These are phyloP conservation scores for Acanthurus leucopareius DNA, from an alignment of 2,797 vertebrate species.

Conservation along the genomic window DNA sequence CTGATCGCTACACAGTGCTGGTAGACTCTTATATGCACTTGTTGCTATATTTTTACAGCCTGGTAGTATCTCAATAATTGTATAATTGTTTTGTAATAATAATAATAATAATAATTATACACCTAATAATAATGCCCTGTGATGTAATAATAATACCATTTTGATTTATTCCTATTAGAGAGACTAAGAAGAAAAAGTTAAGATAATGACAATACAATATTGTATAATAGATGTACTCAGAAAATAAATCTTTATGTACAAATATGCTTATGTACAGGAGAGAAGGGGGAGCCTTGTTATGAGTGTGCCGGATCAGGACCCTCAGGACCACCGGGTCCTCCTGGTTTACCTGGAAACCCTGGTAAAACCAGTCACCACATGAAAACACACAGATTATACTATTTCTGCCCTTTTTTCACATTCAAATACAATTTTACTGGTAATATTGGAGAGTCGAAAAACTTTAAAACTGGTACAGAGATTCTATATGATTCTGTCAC, in stretches of 20 bases:
- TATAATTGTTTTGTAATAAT: no score
- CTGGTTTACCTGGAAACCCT: conserved; percentile 59
- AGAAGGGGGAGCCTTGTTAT: conserved; percentile 66
- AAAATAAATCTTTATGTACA: conserved; percentile 22
- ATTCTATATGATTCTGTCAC: not conserved
- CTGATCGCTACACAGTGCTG: not conserved
- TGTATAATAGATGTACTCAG: not conserved
- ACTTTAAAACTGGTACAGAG: not conserved
- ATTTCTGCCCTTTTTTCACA: not conserved
- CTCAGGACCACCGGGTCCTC: conserved; percentile 57
- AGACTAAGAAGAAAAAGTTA: not conserved
- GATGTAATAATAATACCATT: no score
- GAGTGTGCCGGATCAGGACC: conserved; percentile 45
- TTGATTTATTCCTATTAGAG: not conserved
- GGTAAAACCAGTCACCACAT: conserved; percentile 54
- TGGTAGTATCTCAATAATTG: no score
- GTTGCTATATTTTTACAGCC: not conserved
- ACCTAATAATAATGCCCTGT: no score
- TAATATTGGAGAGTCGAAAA: not conserved
- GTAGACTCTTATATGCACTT: not conserved
- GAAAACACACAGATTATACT: not conserved
- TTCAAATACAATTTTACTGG: conserved; percentile 7
- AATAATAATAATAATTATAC: no score
- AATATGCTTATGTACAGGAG: conserved; percentile 46
- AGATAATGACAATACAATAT: not conserved